Evolutionary conservation across 2,113 vertebrate species (phyloP), one percentile per base, ranked within the genome.

Genomic region (Chamaetylas fuelleborni): DNA sequence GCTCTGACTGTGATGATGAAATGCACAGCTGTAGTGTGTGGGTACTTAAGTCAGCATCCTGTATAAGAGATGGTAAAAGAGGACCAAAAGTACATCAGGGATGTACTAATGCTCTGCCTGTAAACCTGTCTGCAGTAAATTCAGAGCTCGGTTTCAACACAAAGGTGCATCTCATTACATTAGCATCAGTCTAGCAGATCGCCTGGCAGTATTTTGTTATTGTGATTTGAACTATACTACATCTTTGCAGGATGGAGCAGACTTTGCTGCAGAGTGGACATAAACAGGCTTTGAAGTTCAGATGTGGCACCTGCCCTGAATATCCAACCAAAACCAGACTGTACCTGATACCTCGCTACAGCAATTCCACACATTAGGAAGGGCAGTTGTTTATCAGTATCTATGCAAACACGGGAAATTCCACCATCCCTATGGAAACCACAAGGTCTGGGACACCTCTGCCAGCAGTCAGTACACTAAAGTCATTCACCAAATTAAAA

Each of bases 331-430:
- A 65, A 57, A 29, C 5, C 45, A 50, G 57, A 23, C 42, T 43
- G 24, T 60, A 33, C 9, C 45, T 6, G 1, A 57, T 25, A 62
- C 15, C 22, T 54, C 0, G 0, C 16, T 36, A 36, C 42, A 82
- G 56, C 62, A 58, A 62, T 18, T 58, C 38, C 34, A 78, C 51
- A 42, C 7, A 66, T 54, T 33, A 66, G 34, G 33, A 88, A 77
- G 47, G 18, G 51, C 76, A 88, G 24, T 23, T 50, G 50, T 77
- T 77, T 54, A n/a, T 34, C 56, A 56, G 38, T 24, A 70, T 57
- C 81, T 51, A 1, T 31, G 38, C 36, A 83, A 90, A 38, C 12
- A 40, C 2, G 29, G 33, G 40, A 50, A 86, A 81, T 74, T 56
- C 58, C 43, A 60, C 18, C 3, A 3, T 83, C 67, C 76, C 82